These are phyloP conservation scores for Amphiura filiformis DNA, from an alignment of 35 echinoderm and acorn worm species.

Conservation along the genomic window DNA sequence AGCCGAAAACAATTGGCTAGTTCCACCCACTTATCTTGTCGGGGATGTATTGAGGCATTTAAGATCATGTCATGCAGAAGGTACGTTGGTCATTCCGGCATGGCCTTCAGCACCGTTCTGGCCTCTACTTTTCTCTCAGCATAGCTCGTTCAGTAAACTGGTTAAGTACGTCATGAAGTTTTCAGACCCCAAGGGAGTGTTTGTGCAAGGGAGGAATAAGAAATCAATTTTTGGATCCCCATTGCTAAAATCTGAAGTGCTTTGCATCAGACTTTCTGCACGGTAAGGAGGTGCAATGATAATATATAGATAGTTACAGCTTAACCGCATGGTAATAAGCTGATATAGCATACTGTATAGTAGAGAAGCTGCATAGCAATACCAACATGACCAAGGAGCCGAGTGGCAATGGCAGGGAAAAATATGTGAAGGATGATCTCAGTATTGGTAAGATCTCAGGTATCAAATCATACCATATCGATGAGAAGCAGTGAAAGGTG, in stretches of 20 bases:
- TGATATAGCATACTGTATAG: no score
- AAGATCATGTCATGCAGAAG: background rate
- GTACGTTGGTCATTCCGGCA: constrained; percentile 15
- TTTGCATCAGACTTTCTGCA: background rate
- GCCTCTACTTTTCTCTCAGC: constrained; percentile 3
- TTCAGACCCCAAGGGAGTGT: background rate
- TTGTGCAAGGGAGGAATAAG: background rate
- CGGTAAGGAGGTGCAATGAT: no score
- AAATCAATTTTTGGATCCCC: background rate
- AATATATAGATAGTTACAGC: no score
- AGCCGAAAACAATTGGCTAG: constrained; percentile 24
- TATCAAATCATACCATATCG: background rate
- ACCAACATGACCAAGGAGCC: background rate
- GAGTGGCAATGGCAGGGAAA: background rate
- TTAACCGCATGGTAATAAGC: no score
- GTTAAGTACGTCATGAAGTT: background rate
- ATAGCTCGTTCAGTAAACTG: background rate
- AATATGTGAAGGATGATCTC: background rate
- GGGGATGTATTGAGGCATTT: constrained; percentile 15
- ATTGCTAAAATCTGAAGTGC: background rate
- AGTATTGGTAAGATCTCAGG: background rate
- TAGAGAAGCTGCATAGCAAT: no score
- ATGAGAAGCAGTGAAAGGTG: no score
- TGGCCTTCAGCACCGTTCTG: constrained; percentile 35
- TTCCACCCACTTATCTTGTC: background rate